phyloP scores from a whole-genome alignment of 2,888 invertebrate species.

The Leptinotarsa rubiginosa region DNA sequence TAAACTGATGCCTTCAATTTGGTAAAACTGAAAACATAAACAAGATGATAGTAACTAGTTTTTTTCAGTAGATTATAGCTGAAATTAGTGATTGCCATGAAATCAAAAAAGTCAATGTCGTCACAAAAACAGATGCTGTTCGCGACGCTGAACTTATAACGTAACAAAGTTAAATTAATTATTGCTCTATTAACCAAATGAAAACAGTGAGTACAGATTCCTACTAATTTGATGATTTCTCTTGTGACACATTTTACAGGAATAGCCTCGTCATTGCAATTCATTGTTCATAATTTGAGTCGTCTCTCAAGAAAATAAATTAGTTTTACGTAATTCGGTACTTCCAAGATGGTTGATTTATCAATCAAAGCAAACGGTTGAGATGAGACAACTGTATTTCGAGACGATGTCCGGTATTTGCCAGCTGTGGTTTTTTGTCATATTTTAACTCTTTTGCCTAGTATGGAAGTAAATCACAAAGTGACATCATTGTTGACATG shows the following conservation, averaged over 20 bases:
- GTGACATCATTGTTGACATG: not conserved
- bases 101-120: slow-evolving; percentile 9
- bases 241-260: slow-evolving; percentile 30
- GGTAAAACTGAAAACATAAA: no score
- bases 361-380: not conserved
- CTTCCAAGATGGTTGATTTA: not conserved
- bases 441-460: not conserved
- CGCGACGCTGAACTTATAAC: slow-evolving; percentile 41
- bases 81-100: not conserved
- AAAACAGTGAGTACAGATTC: slow-evolving; percentile 38
- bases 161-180: slow-evolving; percentile 45
- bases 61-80: not conserved
- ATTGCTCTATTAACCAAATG: slow-evolving; percentile 40
- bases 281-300: slow-evolving; percentile 20
- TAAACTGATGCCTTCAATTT: no score
- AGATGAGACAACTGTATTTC: not conserved
- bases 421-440: not conserved
- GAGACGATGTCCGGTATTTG: not conserved
- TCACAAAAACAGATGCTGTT: slow-evolving; percentile 30
- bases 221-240: slow-evolving; percentile 31
- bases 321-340: slow-evolving; percentile 1
- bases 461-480: not conserved
- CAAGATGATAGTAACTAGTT: no score
- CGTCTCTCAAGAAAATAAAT: slow-evolving; percentile 11
- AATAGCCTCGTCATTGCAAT: slow-evolving; percentile 2